Base-by-base conservation (phyloP, 1,140 invertebrate genomes). In the Zaprionus inermis region DNA sequence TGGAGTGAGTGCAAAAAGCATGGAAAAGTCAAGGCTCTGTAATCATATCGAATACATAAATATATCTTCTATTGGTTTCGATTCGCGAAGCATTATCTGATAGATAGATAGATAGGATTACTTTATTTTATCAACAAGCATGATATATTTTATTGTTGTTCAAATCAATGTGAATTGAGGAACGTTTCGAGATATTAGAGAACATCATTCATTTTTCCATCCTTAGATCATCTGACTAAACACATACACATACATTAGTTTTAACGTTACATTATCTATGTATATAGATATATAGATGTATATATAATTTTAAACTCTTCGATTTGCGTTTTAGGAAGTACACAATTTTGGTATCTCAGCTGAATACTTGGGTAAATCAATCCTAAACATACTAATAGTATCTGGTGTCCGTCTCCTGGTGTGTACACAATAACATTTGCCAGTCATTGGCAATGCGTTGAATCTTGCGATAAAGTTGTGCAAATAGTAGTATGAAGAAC, bases 261-360 rank as follows among this genome's bases (percentile, higher is more conserved):
- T 56, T 68, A 44, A 44, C 38, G n/a, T 10, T 16, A 16, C 16
- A 44, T n/a, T 34, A 46, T 63, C n/a, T 63, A 34, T 54, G 11
- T 22, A 55, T 70, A 32, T 68, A 41, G 20, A 34, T 24, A 7
- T 60, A 41, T 69, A 11, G 60, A 22, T 68, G 12, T 59, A 60
- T 69, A 49, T 49, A 18, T 49, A 18, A 49, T 58, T 52, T 69
- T 71, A 64, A 64, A 71, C 61, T 65, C 69, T 71, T 65, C 54
- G 36, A 66, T 58, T 72, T 71, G 38, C n/a, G 41, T 56, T 65
- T 38, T 72, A 65, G 54, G 69, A 58, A 65, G 18, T 73, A 67
- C 44, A 46, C 16, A 58, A 64, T 60, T 54, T 32, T 34, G 5
- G 51, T 36, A 64, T 51, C 38, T 70, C 57, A 54, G 32, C 14